Conservation (phyloP, 2,113 vertebrate genomes). For the Spilogale gracilis region DNA sequence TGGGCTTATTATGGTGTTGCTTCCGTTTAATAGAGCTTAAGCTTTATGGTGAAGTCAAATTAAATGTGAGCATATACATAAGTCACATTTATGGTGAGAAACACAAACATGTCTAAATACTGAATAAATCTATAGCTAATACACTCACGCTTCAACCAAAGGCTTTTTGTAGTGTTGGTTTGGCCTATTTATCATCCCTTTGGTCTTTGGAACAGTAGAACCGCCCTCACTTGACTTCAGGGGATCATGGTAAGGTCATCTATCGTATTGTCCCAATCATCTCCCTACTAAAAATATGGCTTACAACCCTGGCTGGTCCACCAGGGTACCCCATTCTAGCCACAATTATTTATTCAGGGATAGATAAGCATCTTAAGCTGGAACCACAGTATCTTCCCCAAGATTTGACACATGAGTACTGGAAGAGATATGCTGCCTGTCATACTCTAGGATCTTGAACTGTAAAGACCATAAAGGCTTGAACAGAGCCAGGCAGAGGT, state of each 20-base stretch:
- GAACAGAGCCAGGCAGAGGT: not conserved
- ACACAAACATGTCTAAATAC: not conserved
- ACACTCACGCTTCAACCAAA: not conserved
- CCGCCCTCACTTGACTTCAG: not conserved
- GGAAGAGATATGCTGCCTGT: not conserved
- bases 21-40: not conserved
- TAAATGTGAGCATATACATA: not conserved
- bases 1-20: not conserved
- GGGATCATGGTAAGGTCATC: not conserved
- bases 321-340: not conserved
- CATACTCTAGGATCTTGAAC: conserved; percentile 4
- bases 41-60: conserved; percentile 7
- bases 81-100: not conserved
- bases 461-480: not conserved
- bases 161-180: not conserved
- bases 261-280: not conserved
- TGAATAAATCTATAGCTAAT: not conserved
- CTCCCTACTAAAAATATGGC: not conserved
- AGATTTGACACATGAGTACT: not conserved
- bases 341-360: not conserved
- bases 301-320: not conserved
- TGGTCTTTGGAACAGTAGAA: not conserved
- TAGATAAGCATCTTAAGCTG: not conserved
- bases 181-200: not conserved
- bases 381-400: conserved; percentile 26